These are phyloP conservation scores for Andinoacara biseriatus DNA, from an alignment of 2,113 vertebrate genomes.

Conservation along the genomic window DNA sequence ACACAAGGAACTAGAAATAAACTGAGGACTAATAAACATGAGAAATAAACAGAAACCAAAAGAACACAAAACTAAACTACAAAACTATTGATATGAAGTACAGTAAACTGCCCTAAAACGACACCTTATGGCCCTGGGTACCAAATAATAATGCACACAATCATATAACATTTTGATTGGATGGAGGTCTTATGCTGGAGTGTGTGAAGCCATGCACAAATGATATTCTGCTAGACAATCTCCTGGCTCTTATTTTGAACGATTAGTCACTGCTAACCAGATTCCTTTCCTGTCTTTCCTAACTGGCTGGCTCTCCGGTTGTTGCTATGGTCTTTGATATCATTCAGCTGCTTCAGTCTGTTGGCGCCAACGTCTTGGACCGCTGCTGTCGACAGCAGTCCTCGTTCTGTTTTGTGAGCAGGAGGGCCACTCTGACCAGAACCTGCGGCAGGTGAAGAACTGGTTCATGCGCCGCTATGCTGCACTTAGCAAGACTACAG, in stretches of 20 bases:
- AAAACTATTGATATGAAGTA: neutral
- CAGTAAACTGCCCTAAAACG: neutral
- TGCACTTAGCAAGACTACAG: neutral
- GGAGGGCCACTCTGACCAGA: neutral
- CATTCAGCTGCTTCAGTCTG: neutral
- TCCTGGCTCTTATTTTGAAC: neutral
- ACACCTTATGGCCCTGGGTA: neutral
- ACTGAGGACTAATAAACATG: no score
- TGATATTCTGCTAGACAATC: neutral
- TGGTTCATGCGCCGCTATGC: neutral
- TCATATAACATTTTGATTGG: neutral
- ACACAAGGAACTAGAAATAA: no score
- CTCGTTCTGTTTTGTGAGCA: neutral
- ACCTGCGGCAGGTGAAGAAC: neutral
- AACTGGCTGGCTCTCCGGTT: neutral
- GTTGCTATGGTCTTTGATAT: conserved; percentile 1
- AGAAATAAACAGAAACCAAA: no score
- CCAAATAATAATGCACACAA: neutral
- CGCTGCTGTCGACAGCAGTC: neutral
- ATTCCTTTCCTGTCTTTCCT: neutral
- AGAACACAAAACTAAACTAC: no score
- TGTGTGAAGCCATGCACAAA: neutral
- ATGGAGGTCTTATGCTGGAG: neutral
- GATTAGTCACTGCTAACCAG: neutral
- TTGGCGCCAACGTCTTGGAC: neutral